These are phyloP conservation scores for Fringilla coelebs DNA, from an alignment of 2,797 vertebrate genomes.

Conservation along the genomic window DNA sequence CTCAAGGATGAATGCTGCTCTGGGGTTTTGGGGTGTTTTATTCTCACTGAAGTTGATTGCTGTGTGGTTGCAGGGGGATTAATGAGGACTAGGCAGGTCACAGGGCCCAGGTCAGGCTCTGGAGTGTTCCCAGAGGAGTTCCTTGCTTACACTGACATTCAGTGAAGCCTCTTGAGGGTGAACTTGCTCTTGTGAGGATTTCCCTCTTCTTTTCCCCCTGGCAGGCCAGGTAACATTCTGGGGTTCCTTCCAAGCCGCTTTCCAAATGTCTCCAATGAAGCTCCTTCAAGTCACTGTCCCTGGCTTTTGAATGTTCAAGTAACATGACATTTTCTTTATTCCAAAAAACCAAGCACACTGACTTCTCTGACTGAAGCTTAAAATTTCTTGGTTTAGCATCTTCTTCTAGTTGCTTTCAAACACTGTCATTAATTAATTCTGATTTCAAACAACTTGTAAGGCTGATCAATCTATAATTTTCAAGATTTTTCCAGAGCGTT, in stretches of 20 bases:
- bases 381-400: rapidly evolving
- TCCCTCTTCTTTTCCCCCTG: neutral
- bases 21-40: neutral
- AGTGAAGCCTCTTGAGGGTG: neutral
- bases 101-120: neutral
- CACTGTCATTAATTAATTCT: neutral
- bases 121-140: rapidly evolving
- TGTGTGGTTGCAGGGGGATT: neutral
- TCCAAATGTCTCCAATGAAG: neutral
- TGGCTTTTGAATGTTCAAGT: neutral
- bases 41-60: neutral
- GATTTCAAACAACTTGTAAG: neutral
- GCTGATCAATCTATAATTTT: neutral
- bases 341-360: neutral
- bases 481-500: neutral
- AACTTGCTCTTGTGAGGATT: neutral
- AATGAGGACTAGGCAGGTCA: neutral
- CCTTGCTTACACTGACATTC: neutral
- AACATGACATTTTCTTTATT: neutral
- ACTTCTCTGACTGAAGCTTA: neutral
- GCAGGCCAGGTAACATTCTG: neutral
- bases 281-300: neutral
- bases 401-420: neutral
- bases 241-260: neutral
- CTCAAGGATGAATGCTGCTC: neutral